phyloP scores from a whole-genome alignment of 2,113 vertebrate species.

The Coryphaenoides rupestris region DNA sequence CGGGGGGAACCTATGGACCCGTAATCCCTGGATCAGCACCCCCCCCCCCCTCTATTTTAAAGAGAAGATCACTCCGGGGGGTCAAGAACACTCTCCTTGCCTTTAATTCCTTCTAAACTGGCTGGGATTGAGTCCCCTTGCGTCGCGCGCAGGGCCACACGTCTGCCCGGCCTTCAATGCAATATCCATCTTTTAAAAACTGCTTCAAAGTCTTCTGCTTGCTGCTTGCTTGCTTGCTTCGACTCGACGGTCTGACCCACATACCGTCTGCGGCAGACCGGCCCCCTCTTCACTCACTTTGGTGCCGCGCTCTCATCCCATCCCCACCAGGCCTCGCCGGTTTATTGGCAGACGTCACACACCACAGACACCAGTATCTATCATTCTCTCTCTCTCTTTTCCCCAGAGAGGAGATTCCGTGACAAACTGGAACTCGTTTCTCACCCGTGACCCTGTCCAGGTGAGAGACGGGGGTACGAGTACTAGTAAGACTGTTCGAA shows the following conservation, averaged over 20 bases:
- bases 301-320: too few species aligned
- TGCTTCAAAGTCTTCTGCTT: constrained; percentile 7
- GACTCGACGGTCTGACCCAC: background rate
- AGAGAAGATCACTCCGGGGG: background rate
- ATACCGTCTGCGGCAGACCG: background rate
- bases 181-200: background rate
- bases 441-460: too few species aligned
- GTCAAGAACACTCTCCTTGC: background rate
- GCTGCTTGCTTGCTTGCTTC: background rate
- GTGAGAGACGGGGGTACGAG: too few species aligned
- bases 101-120: constrained; percentile 1
- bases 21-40: background rate
- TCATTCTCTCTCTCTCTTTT: too few species aligned
- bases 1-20: background rate
- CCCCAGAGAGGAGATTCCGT: too few species aligned
- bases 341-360: background rate
- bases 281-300: background rate
- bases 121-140: background rate
- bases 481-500: too few species aligned
- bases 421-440: too few species aligned
- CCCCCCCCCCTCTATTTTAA: background rate
- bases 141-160: constrained; percentile 23
- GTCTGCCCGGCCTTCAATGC: background rate
- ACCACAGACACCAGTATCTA: background rate
- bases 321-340: background rate